phyloP scores from a whole-genome alignment of 2,113 vertebrate genomes.

The Hypocryptadius cinnamomeus region DNA sequence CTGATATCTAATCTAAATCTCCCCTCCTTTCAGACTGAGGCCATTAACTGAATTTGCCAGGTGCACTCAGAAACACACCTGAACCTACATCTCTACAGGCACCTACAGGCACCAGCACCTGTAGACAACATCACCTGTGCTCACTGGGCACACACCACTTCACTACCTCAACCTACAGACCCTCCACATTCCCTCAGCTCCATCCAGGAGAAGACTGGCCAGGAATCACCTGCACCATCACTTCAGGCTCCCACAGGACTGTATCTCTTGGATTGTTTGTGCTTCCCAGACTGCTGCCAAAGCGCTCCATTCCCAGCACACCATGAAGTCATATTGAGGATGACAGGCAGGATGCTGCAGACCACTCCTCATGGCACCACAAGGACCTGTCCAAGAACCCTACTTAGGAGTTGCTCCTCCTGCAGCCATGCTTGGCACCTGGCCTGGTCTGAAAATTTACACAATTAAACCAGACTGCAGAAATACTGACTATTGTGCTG shows the following conservation, averaged over 20 bases:
- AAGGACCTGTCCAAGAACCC: not conserved
- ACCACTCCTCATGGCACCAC: not conserved
- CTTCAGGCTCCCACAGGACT: not conserved
- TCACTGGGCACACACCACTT: rapidly evolving
- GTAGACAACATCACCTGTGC: not conserved
- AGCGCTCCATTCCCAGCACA: not conserved
- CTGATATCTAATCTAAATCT: not conserved
- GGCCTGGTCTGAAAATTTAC: not conserved
- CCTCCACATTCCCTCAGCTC: not conserved
- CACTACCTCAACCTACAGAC: not conserved
- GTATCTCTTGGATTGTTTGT: not conserved
- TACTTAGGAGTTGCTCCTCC: not conserved
- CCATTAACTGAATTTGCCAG: not conserved
- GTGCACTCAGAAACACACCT: not conserved
- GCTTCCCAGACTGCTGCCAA: not conserved
- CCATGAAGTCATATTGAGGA: rapidly evolving
- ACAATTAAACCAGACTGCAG: not conserved
- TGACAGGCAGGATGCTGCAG: not conserved
- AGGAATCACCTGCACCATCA: not conserved
- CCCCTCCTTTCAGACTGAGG: not conserved
- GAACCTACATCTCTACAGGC: not conserved
- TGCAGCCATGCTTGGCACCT: not conserved
- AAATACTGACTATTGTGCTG: not conserved
- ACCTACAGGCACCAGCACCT: not conserved
- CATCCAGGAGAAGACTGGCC: not conserved